A percentile compares a stretch with the other conserved stretches of the same genome.
Evolutionary conservation across 2,888 invertebrate genomes (phyloP).

Genomic region (Metallyticus violacea): DNA sequence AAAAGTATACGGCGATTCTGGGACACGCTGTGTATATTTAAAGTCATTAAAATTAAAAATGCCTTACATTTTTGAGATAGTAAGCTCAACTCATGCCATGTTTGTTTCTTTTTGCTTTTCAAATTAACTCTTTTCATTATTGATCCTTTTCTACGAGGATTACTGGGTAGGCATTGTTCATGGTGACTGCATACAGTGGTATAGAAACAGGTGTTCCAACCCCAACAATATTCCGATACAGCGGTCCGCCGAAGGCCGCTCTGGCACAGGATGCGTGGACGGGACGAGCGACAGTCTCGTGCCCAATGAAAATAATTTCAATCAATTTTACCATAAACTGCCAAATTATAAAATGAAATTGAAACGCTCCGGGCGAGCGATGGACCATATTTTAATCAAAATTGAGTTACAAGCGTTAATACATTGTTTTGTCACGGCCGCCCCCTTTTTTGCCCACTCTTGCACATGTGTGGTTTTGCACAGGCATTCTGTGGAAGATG

Average conservation of each 20-base stretch:
- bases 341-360: slow-evolving; percentile 19
- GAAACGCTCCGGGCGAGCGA: neutral
- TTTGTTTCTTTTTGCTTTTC: too few relatives aligned
- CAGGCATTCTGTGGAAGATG: neutral
- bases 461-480: neutral
- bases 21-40: too few relatives aligned
- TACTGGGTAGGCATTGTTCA: too few relatives aligned
- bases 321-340: slow-evolving; percentile 13
- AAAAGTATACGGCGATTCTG: too few relatives aligned
- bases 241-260: neutral
- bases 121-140: too few relatives aligned
- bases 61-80: too few relatives aligned
- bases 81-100: too few relatives aligned
- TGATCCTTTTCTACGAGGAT: too few relatives aligned
- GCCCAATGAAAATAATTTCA: slow-evolving; percentile 4
- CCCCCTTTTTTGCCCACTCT: neutral
- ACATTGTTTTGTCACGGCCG: slow-evolving; percentile 1
- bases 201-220: neutral
- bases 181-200: neutral
- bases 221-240: neutral
- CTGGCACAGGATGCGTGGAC: too few relatives aligned
- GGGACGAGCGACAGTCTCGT: neutral
- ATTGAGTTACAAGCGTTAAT: slow-evolving; percentile 1
- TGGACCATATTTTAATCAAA: slow-evolving; percentile 15
- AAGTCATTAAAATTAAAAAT: too few relatives aligned